Evolutionary conservation across 2,113 vertebrate species (phyloP), one percentile per base, ranked within the genome.

Genomic region (Phaethornis superciliosus): DNA sequence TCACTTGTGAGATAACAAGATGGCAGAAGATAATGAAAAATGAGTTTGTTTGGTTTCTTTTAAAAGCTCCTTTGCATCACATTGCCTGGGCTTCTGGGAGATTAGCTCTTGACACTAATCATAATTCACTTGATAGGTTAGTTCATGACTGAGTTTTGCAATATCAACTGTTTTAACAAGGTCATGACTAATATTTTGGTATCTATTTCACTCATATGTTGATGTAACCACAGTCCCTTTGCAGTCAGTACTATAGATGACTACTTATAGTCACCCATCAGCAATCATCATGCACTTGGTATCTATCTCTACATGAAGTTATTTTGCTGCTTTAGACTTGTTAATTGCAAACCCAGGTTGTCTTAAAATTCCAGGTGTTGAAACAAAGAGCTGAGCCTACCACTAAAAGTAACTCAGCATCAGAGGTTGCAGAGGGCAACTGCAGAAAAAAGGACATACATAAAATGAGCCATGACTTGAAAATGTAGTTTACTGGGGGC

Each of bases 151-250:
- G 68, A 86, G 52, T 95, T 95, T 95, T 79, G 64, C 44, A 65
- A 44, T 67, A 68, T 60, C 70, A 90, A 83, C 75, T 68, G 20
- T 75, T 88, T 75, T 63, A 93, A 92, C 76, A 83, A 74, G 83
- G 87, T 86, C 90, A 86, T 58, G 87, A 64, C 67, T 92, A 88
- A 82, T 82, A 92, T 71, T 93, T 95, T 95, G 67, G 47, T 67
- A 77, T 44, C 26, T 86, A 3, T 78, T 96, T 89, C 74, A 49
- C 35, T 54, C 63, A 11, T 0, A 7, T 33, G 4, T 87, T 94
- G 81, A 35, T 70, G 40, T 51, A 90, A 54, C 26, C 6, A 10
- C 55, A 62, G 63, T 26, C 60, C 35, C 20, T 91, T 78, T 83
- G 58, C 63, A 60, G 74, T 80, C 77, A 84, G 58, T 42, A 7